A percentile compares a stretch with the other conserved stretches of the same genome.
These are phyloP conservation scores for Lasiurus cinereus DNA, from an alignment of 2,113 vertebrate genomes.

Conservation along the genomic window DNA sequence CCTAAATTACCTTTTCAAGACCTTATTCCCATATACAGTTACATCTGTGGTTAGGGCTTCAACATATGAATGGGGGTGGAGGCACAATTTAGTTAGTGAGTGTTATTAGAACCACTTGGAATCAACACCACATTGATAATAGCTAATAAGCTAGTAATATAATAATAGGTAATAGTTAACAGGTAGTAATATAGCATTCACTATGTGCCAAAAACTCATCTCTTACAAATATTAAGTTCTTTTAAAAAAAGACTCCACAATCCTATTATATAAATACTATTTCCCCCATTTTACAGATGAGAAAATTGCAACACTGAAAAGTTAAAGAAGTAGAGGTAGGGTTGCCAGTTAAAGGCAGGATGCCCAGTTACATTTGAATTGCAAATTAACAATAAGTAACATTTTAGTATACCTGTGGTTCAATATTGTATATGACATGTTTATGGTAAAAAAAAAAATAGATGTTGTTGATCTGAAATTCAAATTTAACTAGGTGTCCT, in stretches of 20 bases:
- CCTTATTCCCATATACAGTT: not conserved
- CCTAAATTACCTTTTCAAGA: not conserved
- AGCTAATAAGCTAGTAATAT: not conserved
- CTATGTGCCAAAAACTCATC: not conserved
- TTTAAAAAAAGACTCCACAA: not conserved
- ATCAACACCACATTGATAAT: not conserved
- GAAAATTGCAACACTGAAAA: not conserved
- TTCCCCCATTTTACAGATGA: not conserved
- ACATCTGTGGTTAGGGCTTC: not conserved
- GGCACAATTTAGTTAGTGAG: not conserved
- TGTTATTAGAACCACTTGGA: not conserved
- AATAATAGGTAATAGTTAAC: not conserved
- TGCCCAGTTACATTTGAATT: not conserved
- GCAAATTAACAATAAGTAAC: not conserved
- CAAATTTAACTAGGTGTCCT: not conserved
- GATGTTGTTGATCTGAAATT: constrained; percentile 30
- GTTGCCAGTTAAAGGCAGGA: not conserved
- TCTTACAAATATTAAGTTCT: not conserved
- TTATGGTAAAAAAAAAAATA: not conserved
- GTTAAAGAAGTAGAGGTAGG: not conserved
- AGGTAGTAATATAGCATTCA: not conserved
- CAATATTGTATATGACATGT: not conserved
- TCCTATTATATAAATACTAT: not conserved
- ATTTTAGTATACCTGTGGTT: not conserved
- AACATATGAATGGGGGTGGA: not conserved